Evolutionary conservation across 2,888 invertebrate species (phyloP).

Genomic region (Ligdia adustata): DNA sequence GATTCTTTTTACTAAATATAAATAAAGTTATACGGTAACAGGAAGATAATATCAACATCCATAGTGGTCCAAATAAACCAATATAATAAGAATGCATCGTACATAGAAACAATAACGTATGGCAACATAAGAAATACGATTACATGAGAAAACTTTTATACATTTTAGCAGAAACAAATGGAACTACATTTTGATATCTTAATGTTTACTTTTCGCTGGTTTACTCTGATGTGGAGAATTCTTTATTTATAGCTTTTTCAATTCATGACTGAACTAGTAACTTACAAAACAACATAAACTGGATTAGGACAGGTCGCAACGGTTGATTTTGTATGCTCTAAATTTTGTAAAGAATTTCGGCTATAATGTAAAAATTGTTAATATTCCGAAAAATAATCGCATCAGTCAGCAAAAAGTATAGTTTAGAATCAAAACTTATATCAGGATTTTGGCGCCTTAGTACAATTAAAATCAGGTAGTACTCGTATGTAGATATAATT

Average conservation of each 20-base stretch:
- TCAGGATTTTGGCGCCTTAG: too few species aligned
- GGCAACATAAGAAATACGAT: too few species aligned
- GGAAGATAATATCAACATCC: too few species aligned
- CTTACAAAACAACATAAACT: constrained; percentile 2
- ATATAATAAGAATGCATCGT: too few species aligned
- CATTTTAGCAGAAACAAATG: constrained; percentile 43
- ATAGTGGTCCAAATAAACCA: too few species aligned
- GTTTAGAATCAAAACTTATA: too few species aligned
- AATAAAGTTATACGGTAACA: too few species aligned
- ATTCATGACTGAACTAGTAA: constrained; percentile 4
- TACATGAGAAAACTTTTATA: constrained; percentile 21
- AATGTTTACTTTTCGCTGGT: constrained; percentile 40
- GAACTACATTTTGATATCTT: constrained; percentile 40
- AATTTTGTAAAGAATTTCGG: too few species aligned
- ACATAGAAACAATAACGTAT: constrained; percentile 5
- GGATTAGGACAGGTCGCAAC: not conserved
- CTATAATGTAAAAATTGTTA: too few species aligned
- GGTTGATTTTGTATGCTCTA: constrained; percentile 5
- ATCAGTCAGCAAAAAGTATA: not conserved
- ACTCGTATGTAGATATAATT: not conserved
- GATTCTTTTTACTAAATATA: too few species aligned
- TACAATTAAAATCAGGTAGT: too few species aligned
- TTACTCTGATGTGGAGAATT: constrained; percentile 6
- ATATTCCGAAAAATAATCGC: not conserved
- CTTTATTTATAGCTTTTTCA: constrained; percentile 12